Base-by-base conservation (phyloP, 1,140 invertebrate genomes). In the Helicorthomorpha holstii region DNA sequence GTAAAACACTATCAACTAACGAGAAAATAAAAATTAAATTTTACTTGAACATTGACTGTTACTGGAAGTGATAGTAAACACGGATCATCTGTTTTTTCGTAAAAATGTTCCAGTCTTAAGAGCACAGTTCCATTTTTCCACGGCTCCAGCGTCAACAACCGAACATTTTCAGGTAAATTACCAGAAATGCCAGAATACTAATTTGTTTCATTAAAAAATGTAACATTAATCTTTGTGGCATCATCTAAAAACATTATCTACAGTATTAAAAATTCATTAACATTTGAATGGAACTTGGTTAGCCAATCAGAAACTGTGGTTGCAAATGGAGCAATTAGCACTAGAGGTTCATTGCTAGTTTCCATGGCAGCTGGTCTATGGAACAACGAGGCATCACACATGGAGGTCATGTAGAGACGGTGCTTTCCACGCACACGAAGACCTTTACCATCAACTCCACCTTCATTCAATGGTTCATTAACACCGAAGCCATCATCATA, bases 401-500 rank as follows among this genome's bases (percentile, higher is more conserved):
- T 25, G 25, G 19, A 22, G 21, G 7, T 12, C 4, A 46, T 25
- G 12, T 7, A 19, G 54, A 72, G 48, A 56, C 61, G 76, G 77
- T 66, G 81, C 25, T 71, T 78, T 34, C 92, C 93, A 58, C 81
- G 73, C 0, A 80, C 81, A 1, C 95, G 80, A 3, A 98, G 67
- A 1, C 92, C 90, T 57, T 73, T 63, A 0, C 81, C 67, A 51
- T 59, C 54, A 57, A 70, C 78, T 0, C 78, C 88, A 2, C 73
- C 75, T 71, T 98, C 94, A 64, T 96, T 88, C 0, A 98, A 66
- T 0, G 92, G 76, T 72, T 98, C 93, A 0, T 73, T 82, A 0
- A 98, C 91, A 3, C 93, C 94, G 59, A 92, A 90, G 1, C 79
- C 80, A 69, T 98, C 94, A 63, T 98, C 93, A 52, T 77, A 71